Base-by-base conservation (phyloP, 2,113 vertebrate genomes). In the Callionymus lyra region DNA sequence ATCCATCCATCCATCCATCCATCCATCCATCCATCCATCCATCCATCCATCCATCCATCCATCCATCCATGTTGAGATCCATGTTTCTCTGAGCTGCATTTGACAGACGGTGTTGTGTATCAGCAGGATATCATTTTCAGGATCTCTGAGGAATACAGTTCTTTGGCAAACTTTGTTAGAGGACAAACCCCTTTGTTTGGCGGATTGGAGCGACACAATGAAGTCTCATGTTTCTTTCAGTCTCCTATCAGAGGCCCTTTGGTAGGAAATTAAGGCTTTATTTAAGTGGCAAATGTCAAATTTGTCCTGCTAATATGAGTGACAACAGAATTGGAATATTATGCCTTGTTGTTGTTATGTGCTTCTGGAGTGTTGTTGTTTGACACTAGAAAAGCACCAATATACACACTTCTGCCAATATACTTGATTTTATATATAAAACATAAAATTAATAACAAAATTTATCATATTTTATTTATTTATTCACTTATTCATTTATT, bases 211-310 rank as follows among this genome's bases (percentile, higher is more conserved):
- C 53, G 44, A 35, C 49, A 60, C 44, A 59, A 47, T 37, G 44
- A 36, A 5, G 27, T 16, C 59, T 74, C 62, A 32, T 0, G 56
- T 76, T 63, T 67, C 64, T 43, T 31, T 19, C 59, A 45, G 55
- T 67, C 64, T 56, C 45, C 19, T 63, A 67, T 65, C 50, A 50
- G 27, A 65, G 40, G 54, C n/a, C 51, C 51, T 47, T 14, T 51
- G 43, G 51, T 39, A 27, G 46, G 38, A 63, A 54, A 50, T 10
- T 15, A 13, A 55, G 48, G 16, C 42, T 48, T 14, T 40, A 34
- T 47, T 65, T 41, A 33, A 60, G 53, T 48, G 33, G 65, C 37
- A 63, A 65, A 63, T 56, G 34, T 70, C 53, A 54, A 47, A 61
- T 64, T 59, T 54, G 55, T 63, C 37, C 19, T 43, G 12, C 31